Conservation (phyloP, 2,113 vertebrate genomes). For the Octodon degus region DNA sequence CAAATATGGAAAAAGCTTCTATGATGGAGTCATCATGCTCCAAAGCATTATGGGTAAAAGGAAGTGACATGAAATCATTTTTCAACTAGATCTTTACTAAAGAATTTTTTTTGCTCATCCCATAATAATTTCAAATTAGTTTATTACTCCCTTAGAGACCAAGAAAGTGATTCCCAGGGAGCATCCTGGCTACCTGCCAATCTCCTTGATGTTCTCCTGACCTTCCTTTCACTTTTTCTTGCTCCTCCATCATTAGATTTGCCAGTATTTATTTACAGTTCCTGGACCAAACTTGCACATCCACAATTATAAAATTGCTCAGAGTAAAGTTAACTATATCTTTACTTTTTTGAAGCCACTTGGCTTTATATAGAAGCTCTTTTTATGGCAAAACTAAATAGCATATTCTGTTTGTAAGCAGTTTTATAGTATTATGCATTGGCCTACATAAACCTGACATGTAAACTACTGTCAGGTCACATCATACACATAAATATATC, state of each 20-base stretch:
- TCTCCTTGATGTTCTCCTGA: neutral
- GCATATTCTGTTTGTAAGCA: conserved; percentile 47
- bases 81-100: neutral
- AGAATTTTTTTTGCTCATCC: neutral
- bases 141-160: neutral
- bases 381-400: conserved; percentile 23
- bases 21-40: neutral
- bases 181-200: neutral
- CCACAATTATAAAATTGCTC: neutral
- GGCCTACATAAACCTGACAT: conserved; percentile 47
- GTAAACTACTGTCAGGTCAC: conserved; percentile 20
- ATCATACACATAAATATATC: conserved; percentile 2
- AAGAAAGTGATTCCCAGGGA: neutral
- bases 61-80: neutral
- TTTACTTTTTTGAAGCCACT: neutral
- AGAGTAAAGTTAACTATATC: neutral
- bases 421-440: conserved; percentile 45
- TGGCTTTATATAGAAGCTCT: conserved; percentile 7
- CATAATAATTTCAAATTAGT: neutral
- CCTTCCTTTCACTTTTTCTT: neutral
- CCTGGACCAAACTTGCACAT: neutral
- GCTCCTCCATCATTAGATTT: neutral
- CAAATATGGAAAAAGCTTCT: conserved; percentile 24
- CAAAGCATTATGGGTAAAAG: neutral
- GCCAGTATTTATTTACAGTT: neutral